Evolutionary conservation across 2,797 vertebrate genomes (phyloP).

Genomic region (Avahi laniger): DNA sequence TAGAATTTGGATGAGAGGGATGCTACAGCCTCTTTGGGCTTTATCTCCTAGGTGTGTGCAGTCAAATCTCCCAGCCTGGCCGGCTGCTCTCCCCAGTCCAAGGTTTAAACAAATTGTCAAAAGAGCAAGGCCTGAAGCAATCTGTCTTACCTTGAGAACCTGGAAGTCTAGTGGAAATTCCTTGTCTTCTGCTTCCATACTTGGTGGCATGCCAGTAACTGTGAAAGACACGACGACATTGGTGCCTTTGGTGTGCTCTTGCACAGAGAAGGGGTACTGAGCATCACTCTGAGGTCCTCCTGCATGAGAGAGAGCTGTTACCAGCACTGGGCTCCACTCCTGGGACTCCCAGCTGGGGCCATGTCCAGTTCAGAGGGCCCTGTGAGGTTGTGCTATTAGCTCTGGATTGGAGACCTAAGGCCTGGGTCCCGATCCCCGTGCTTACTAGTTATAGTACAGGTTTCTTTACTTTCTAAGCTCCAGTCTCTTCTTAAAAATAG

Average conservation of each 20-base stretch:
- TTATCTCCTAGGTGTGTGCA: not conserved
- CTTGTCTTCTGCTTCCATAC: not conserved
- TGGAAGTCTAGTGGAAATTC: constrained; percentile 71
- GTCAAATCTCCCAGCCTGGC: not conserved
- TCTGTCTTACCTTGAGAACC: constrained; percentile 78
- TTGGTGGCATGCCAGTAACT: constrained; percentile 21
- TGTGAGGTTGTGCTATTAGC: not conserved
- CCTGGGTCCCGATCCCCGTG: rapidly evolving
- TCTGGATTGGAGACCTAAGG: not conserved
- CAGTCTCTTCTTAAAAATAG: constrained; percentile 7
- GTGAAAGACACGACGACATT: constrained; percentile 83
- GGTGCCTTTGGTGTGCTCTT: constrained; percentile 45
- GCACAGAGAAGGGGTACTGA: constrained; percentile 78
- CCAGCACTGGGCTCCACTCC: not conserved
- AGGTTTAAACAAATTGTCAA: not conserved
- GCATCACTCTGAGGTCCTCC: constrained; percentile 57
- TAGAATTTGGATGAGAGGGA: not conserved
- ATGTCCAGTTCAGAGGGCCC: not conserved
- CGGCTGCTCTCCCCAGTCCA: not conserved
- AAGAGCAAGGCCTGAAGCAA: not conserved
- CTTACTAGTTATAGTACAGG: not conserved
- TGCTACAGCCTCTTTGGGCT: not conserved
- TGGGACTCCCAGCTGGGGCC: rapidly evolving
- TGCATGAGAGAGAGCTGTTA: constrained; percentile 55
- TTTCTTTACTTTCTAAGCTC: not conserved